Percentiles rank a stretch among this genome's conserved stretches.
phyloP scores from a whole-genome alignment of 2,888 invertebrate genomes.

The Ophraella communa region DNA sequence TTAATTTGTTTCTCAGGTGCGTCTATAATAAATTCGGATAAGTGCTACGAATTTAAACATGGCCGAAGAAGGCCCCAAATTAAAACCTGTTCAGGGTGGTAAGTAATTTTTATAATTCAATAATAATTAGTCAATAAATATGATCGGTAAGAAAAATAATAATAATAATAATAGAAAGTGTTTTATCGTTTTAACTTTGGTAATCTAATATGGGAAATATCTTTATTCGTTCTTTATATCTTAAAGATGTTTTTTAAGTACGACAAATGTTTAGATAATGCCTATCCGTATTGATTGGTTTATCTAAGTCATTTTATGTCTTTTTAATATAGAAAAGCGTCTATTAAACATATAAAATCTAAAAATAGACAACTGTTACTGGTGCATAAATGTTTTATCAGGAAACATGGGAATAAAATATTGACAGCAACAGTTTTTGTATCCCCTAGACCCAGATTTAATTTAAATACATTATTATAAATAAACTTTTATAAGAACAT shows the following conservation, averaged over 20 bases:
- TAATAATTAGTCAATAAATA: slow-evolving; percentile 7
- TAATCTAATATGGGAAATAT: too few species aligned
- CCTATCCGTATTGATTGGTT: not conserved
- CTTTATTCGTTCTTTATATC: too few species aligned
- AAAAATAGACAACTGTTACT: not conserved
- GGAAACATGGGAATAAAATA: too few species aligned
- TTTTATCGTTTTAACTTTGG: too few species aligned
- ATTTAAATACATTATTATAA: too few species aligned
- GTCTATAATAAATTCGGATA: slow-evolving; percentile 11
- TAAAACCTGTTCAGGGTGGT: slow-evolving; percentile 65
- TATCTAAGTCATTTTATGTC: not conserved
- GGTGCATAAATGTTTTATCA: too few species aligned
- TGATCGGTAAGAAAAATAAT: not conserved
- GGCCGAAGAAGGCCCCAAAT: slow-evolving; percentile 67
- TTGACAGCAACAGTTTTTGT: not conserved
- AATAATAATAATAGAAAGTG: too few species aligned
- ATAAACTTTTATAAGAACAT: too few species aligned
- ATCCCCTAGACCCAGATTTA: too few species aligned
- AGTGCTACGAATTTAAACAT: slow-evolving; percentile 48
- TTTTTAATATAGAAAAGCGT: not conserved
- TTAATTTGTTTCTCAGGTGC: slow-evolving; percentile 20
- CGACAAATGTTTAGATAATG: too few species aligned
- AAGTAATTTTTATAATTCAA: slow-evolving; percentile 41
- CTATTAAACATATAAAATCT: not conserved
- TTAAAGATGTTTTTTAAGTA: too few species aligned